phyloP scores from a whole-genome alignment of 30 jellyfish, hydroid and myxozoan genomes.

The Cassiopea andromeda region DNA sequence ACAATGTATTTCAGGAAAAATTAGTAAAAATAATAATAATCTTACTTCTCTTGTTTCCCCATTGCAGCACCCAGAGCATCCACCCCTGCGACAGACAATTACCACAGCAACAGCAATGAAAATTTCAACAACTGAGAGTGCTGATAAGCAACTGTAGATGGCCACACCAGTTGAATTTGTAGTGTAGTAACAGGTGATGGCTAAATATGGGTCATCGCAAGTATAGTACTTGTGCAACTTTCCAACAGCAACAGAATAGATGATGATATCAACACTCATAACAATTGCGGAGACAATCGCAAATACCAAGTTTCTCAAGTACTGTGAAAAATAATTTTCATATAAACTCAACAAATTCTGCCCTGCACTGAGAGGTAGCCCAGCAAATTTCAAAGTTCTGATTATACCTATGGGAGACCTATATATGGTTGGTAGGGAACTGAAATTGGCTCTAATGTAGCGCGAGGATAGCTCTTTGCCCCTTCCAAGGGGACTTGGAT shows the following conservation, averaged over 20 bases:
- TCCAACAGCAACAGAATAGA: slow-evolving; percentile 33
- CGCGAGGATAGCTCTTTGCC: too few species aligned
- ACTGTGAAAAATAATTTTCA: background rate
- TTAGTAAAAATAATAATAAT: background rate
- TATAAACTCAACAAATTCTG: background rate
- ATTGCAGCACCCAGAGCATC: slow-evolving; percentile 35
- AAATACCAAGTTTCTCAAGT: slow-evolving; percentile 54
- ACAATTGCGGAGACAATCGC: slow-evolving; percentile 44
- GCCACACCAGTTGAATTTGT: slow-evolving; percentile 34
- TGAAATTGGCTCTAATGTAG: too few species aligned
- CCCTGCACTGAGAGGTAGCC: background rate
- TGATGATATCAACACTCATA: slow-evolving; percentile 12
- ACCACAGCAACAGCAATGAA: slow-evolving; percentile 38
- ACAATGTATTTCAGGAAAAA: too few species aligned
- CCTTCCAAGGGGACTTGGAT: too few species aligned
- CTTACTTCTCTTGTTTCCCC: slow-evolving; percentile 19
- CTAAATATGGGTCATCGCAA: background rate
- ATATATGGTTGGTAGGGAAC: too few species aligned
- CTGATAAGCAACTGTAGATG: slow-evolving; percentile 2
- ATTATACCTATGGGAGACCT: too few species aligned
- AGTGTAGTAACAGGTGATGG: background rate
- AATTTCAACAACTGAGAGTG: slow-evolving; percentile 42
- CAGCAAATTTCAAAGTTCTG: too few species aligned
- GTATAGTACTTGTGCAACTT: background rate
- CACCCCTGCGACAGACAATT: slow-evolving; percentile 47